Conservation (phyloP, 2,888 invertebrate species). For the Halocaridina rubra region DNA sequence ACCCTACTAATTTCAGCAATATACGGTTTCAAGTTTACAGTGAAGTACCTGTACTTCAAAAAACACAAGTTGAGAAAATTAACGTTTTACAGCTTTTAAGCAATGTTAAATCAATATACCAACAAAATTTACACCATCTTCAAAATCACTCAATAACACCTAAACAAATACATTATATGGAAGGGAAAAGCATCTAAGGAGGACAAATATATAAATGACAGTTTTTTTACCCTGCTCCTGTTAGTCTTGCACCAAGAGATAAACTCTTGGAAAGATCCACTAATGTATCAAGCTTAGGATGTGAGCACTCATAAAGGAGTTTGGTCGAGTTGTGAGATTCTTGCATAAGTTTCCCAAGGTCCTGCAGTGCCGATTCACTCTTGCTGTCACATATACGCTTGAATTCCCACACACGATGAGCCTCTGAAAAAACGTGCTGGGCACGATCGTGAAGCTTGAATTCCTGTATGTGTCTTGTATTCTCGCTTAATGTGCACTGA, state of each 20-base stretch:
- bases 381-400: slow-evolving; percentile 73
- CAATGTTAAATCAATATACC: no score
- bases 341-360: slow-evolving; percentile 86
- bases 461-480: slow-evolving; percentile 75
- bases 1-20: no score
- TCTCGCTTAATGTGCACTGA: slow-evolving; percentile 71
- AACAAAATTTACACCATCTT: no score
- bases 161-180: no score
- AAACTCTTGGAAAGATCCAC: slow-evolving; percentile 79
- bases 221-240: slow-evolving; percentile 87
- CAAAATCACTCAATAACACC: no score
- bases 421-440: slow-evolving; percentile 89
- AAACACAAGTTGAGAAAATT: no score
- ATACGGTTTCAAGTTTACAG: no score
- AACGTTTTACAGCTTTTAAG: no score
- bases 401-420: slow-evolving; percentile 84
- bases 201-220: no score
- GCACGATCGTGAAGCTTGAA: slow-evolving; percentile 89
- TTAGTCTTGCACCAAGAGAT: slow-evolving; percentile 87
- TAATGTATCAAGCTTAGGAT: slow-evolving; percentile 84
- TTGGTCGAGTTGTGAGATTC: slow-evolving; percentile 88
- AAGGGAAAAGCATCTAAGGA: no score
- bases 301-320: slow-evolving; percentile 92
- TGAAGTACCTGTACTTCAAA: no score
- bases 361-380: slow-evolving; percentile 68